Conservation (phyloP, 2,888 invertebrate species). For the Lumbricus terrestris region DNA sequence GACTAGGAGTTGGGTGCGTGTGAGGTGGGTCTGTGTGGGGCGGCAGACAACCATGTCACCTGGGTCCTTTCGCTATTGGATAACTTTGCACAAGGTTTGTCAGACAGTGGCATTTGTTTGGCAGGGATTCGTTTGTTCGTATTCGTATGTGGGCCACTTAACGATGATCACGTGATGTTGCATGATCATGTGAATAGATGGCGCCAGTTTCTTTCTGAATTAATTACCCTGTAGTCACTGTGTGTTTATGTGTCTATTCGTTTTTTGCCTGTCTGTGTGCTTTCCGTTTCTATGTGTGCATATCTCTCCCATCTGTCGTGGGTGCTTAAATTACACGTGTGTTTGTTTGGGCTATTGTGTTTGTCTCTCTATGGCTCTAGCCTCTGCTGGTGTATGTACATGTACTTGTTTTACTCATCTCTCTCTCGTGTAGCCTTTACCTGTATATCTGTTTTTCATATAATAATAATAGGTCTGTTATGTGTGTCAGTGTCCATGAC, state of each 20-base stretch:
- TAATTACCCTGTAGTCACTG: not conserved
- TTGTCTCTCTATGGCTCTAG: not conserved
- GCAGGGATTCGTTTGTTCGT: not conserved
- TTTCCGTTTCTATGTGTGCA: too few relatives aligned
- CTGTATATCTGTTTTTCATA: not conserved
- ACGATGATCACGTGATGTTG: not conserved
- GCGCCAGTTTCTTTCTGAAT: not conserved
- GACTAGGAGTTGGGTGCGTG: not conserved
- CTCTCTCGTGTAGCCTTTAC: too few relatives aligned
- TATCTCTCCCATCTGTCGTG: too few relatives aligned
- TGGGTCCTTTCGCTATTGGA: not conserved
- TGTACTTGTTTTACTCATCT: not conserved
- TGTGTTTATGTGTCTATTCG: too few relatives aligned
- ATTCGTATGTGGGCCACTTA: not conserved
- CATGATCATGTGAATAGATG: not conserved
- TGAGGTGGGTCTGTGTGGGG: not conserved
- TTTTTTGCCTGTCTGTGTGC: too few relatives aligned
- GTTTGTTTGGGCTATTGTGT: not conserved
- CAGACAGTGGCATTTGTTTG: not conserved
- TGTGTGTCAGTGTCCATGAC: too few relatives aligned
- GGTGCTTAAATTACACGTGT: not conserved
- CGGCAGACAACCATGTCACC: not conserved
- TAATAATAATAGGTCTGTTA: not conserved
- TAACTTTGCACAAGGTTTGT: not conserved
- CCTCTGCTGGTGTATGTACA: not conserved